Percentiles rank a stretch among this genome's conserved stretches.
Conservation (phyloP, 2,797 vertebrate genomes). For the Streptopelia turtur region DNA sequence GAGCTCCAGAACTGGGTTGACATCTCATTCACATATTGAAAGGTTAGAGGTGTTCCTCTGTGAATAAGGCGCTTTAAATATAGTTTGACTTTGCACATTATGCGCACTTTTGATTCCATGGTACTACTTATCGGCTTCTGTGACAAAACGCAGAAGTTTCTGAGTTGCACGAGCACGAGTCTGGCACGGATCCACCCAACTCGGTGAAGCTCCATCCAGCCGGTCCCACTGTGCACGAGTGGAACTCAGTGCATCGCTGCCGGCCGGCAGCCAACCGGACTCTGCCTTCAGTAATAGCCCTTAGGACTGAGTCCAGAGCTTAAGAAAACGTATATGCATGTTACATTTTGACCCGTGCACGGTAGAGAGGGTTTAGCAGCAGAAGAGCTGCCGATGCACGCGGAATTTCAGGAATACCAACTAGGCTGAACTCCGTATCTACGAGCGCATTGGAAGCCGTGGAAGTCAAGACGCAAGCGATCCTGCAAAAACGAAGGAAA, state of each 20-base stretch:
- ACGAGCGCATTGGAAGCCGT: accelerated
- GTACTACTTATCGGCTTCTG: neutral
- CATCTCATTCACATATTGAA: slow-evolving; percentile 15
- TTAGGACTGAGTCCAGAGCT: neutral
- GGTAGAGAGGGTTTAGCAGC: neutral
- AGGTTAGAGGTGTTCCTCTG: slow-evolving; percentile 38
- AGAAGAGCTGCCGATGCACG: neutral
- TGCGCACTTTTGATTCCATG: neutral
- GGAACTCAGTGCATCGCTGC: accelerated
- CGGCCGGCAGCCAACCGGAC: accelerated
- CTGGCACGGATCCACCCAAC: neutral
- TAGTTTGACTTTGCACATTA: slow-evolving; percentile 16
- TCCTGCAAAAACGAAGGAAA: neutral
- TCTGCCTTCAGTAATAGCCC: accelerated
- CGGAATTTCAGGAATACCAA: neutral
- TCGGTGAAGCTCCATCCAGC: accelerated
- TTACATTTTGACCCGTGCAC: neutral
- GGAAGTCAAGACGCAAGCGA: neutral
- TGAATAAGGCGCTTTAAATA: neutral
- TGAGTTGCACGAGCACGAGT: neutral
- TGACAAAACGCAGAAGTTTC: neutral
- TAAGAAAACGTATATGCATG: accelerated
- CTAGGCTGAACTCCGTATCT: neutral
- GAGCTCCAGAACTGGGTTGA: slow-evolving; percentile 23
- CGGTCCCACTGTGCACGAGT: accelerated